phyloP scores from a whole-genome alignment of 2,797 vertebrate genomes.

The Acomys russatus region DNA sequence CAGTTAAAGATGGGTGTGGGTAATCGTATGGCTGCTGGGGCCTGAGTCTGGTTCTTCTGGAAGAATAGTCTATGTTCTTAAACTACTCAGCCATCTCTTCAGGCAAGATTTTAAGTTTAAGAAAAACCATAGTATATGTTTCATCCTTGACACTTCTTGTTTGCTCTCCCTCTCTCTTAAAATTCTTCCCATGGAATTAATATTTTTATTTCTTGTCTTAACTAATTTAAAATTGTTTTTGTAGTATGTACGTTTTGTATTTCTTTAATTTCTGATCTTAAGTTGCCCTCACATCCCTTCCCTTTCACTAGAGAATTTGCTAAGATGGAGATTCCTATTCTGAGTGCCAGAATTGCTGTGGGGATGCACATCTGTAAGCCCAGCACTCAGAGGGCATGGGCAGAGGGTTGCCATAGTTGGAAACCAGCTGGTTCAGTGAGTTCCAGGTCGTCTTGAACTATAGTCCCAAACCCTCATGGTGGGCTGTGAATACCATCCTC shows the following conservation, averaged over 20 bases:
- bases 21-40: neutral
- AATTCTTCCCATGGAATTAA: neutral
- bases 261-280: conserved; percentile 42
- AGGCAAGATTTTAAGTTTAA: neutral
- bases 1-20: neutral
- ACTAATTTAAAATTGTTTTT: neutral
- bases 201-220: neutral
- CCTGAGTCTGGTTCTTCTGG: neutral
- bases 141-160: neutral
- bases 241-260: neutral
- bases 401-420: neutral
- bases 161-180: neutral
- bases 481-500: neutral
- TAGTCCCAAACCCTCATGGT: neutral
- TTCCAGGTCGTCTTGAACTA: neutral
- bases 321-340: neutral
- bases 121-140: neutral
- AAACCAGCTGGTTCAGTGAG: neutral
- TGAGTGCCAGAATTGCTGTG: neutral
- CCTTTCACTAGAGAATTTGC: conserved; percentile 18
- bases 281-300: neutral
- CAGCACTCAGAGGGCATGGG: neutral
- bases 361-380: neutral
- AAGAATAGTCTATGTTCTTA: neutral
- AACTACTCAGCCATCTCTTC: neutral